phyloP scores from a whole-genome alignment of 2,113 vertebrate species.

The Hemiscyllium ocellatum region DNA sequence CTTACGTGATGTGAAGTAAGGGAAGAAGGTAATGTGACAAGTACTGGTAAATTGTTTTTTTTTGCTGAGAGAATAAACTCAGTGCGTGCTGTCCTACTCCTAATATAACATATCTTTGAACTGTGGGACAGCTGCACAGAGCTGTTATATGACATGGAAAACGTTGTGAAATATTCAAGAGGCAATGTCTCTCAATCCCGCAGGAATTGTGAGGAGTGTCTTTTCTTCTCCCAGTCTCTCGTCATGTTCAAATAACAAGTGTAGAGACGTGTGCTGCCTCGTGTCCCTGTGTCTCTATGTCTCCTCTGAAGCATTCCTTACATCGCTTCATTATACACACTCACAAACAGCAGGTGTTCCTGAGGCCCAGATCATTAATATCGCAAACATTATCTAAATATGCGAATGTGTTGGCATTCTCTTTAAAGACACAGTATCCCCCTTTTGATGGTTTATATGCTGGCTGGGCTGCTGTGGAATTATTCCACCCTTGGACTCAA shows the following conservation, averaged over 20 bases:
- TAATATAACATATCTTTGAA: constrained; percentile 50
- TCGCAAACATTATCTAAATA: constrained; percentile 40
- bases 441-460: constrained; percentile 30
- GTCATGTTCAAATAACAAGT: constrained; percentile 37
- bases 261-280: constrained; percentile 19
- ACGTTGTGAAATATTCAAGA: constrained; percentile 53
- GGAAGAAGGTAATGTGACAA: constrained; percentile 36
- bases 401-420: constrained; percentile 29
- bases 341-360: constrained; percentile 47
- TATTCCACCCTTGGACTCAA: constrained; percentile 27
- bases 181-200: constrained; percentile 48
- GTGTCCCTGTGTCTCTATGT: constrained; percentile 45
- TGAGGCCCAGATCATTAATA: constrained; percentile 44
- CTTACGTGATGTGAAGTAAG: constrained; percentile 31
- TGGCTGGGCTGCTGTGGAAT: constrained; percentile 25
- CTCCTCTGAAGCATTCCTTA: constrained; percentile 52
- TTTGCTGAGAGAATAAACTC: constrained; percentile 36
- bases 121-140: constrained; percentile 47
- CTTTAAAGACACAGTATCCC: constrained; percentile 37
- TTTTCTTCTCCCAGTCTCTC: constrained; percentile 47
- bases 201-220: constrained; percentile 54
- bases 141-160: constrained; percentile 50
- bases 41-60: constrained; percentile 37
- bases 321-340: constrained; percentile 51
- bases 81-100: constrained; percentile 36